Base-by-base conservation (phyloP, 2,113 vertebrate species). In the Anas platyrhynchos region DNA sequence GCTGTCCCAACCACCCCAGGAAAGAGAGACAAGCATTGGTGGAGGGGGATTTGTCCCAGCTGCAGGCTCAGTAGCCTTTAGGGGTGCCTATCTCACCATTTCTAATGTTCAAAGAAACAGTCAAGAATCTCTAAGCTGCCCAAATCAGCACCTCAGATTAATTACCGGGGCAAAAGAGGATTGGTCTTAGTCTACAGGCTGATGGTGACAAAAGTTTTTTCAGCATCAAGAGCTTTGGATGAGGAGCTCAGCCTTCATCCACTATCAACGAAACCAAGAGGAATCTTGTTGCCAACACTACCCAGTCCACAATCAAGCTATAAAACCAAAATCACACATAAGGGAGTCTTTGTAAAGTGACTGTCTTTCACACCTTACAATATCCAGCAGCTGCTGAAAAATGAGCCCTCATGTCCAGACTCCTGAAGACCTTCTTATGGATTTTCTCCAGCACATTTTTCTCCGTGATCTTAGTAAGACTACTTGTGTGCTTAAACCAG, bases 361-460 rank as follows among this genome's bases (percentile, higher is more conserved):
- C 16, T 83, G 48, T 56, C 31, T 79, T 86, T 90, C 54, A 59
- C 16, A 43, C 29, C 59, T 92, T 58, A 31, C 5, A 55, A 88
- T 86, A 71, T 29, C 23, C 2, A 14, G 12, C 34, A 90, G 50
- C 48, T n/a, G 22, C 85, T 90, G 61, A 27, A 50, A 94, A 88
- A 67, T 36, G 1, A 67, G 5, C 63, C 31, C 12, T 54, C 1
- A 0, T 38, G 9, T 9, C 76, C 8, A 29, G 6, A 8, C 9
- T 29, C 8, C 27, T 36, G 48, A 72, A 4, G 31, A 6, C 5
- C 34, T 74, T 86, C 46, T 46, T 77, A 22, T 17, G 17, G 73
- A 81, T 78, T 88, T 95, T 74, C 43, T 78, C 56, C 29, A 78
- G 32, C 17, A 61, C 4, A 21, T 29, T 88, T 75, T 83, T 75